A percentile compares a stretch with the other conserved stretches of the same genome.
Conservation (phyloP, 2,797 vertebrate genomes). For the Erethizon dorsatum region DNA sequence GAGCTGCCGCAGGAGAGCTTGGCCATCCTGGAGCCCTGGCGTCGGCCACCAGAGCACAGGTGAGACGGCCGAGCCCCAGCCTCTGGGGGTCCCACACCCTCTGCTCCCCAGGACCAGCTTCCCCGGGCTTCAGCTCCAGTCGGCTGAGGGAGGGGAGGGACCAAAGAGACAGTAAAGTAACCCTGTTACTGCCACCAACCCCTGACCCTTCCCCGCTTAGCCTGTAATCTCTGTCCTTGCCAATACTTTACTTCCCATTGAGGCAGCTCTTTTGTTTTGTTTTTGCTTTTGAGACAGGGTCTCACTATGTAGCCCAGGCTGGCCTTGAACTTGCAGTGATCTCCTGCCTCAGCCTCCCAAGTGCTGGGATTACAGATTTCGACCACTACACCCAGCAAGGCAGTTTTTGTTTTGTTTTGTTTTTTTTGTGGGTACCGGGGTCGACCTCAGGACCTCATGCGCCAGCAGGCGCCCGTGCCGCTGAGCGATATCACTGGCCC, state of each 20-base stretch:
- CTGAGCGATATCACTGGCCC: too few species aligned
- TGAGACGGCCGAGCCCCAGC: not conserved
- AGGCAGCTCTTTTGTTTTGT: not conserved
- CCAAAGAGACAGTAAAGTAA: not conserved
- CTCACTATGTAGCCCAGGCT: not conserved
- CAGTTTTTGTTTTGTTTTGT: too few species aligned
- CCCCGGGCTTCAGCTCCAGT: not conserved
- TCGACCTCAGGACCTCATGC: too few species aligned
- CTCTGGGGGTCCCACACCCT: not conserved
- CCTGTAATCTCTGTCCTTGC: not conserved
- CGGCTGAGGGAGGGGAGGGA: not conserved
- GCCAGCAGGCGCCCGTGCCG: too few species aligned
- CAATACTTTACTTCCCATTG: not conserved
- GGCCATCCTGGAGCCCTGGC: not conserved
- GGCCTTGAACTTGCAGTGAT: not conserved
- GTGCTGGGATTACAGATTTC: not conserved
- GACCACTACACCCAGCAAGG: too few species aligned
- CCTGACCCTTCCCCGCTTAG: not conserved
- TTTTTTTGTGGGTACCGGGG: too few species aligned
- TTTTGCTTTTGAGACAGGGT: not conserved
- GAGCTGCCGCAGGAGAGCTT: too few species aligned
- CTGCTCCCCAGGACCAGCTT: not conserved
- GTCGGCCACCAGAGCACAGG: not conserved
- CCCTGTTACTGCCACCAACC: not conserved
- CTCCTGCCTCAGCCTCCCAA: not conserved